Conservation (phyloP, 92 coral and sea anemone genomes). For the Plumapathes pennacea region DNA sequence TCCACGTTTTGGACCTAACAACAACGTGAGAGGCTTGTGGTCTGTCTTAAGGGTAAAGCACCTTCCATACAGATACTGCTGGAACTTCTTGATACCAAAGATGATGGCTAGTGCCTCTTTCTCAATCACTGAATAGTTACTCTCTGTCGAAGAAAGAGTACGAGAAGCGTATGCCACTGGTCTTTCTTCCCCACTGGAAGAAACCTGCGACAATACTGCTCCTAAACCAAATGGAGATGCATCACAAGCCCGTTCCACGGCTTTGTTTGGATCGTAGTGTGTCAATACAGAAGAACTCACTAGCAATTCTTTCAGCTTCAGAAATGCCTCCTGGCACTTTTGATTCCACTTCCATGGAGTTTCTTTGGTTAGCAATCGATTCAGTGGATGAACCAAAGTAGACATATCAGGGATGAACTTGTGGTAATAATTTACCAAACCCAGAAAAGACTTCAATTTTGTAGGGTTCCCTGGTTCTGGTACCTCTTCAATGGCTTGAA, state of each 20-base stretch:
- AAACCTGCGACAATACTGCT: constrained; percentile 31
- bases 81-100: constrained; percentile 21
- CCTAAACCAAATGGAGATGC: constrained; percentile 34
- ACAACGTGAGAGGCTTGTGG: constrained; percentile 18
- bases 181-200: constrained; percentile 35
- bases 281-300: constrained; percentile 13
- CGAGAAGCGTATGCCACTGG: constrained; percentile 45
- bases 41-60: constrained; percentile 16
- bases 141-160: constrained; percentile 26
- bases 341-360: constrained; percentile 29
- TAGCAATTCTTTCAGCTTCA: constrained; percentile 13
- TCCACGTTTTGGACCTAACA: constrained; percentile 19
- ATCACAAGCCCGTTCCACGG: constrained; percentile 40
- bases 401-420: constrained; percentile 36
- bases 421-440: constrained; percentile 18
- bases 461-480: constrained; percentile 6
- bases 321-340: constrained; percentile 35
- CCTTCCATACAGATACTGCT: constrained; percentile 9
- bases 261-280: constrained; percentile 42
- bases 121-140: constrained; percentile 33
- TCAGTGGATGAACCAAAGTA: constrained; percentile 21
- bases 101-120: constrained; percentile 44
- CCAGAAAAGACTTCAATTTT: constrained; percentile 14
- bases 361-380: constrained; percentile 23
- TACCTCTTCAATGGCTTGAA: constrained; percentile 31